Conservation (phyloP, 2,888 invertebrate species). For the Cynaeus angustus region DNA sequence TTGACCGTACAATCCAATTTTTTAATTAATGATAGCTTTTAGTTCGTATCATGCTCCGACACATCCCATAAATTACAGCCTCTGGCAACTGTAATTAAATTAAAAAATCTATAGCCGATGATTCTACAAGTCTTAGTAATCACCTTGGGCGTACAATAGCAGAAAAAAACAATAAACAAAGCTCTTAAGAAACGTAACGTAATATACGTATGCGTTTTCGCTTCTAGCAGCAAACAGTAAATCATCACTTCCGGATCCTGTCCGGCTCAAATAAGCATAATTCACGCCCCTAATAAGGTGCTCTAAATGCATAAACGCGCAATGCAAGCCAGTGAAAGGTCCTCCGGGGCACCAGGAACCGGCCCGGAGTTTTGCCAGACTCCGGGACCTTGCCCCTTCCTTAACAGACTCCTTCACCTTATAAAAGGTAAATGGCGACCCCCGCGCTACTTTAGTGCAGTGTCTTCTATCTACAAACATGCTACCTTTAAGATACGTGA, state of each 20-base stretch:
- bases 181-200: too few species aligned
- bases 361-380: constrained; percentile 62
- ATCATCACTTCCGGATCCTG: constrained; percentile 12
- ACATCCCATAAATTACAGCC: too few species aligned
- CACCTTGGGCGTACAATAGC: neutral
- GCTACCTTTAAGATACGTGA: constrained; percentile 69
- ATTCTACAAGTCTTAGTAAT: constrained; percentile 8
- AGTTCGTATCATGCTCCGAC: too few species aligned
- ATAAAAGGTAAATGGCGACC: constrained; percentile 69
- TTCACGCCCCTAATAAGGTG: constrained; percentile 30
- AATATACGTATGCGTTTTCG: neutral
- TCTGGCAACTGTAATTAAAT: too few species aligned
- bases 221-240: neutral
- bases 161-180: neutral
- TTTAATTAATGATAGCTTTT: too few species aligned
- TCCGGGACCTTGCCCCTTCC: constrained; percentile 71
- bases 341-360: constrained; percentile 63
- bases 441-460: constrained; percentile 70
- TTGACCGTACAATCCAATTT: too few species aligned
- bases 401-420: constrained; percentile 62
- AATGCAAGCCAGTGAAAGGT: constrained; percentile 55
- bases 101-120: neutral
- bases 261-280: constrained; percentile 1
- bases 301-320: constrained; percentile 39
- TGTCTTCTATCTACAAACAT: constrained; percentile 66